Evolutionary conservation across 64 coral and sea anemone species (phyloP).

Genomic region (Dendrophyllia cribrosa): DNA sequence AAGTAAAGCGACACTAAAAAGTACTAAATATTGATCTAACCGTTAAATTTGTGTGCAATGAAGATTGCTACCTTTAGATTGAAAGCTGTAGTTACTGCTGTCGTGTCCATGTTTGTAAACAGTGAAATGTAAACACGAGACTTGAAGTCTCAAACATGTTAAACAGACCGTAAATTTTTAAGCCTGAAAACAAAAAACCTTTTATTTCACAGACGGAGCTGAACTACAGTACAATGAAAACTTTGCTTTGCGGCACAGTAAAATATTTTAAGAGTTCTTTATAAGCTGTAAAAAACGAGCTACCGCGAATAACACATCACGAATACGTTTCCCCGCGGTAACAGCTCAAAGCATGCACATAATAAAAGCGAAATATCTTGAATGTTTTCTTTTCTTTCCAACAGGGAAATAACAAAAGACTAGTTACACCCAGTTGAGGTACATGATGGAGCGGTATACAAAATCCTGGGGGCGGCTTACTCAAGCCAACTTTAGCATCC

Average conservation of each 20-base stretch:
- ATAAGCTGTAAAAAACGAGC: not conserved
- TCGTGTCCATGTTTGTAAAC: not conserved
- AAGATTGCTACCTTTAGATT: not conserved
- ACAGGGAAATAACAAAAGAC: conserved; percentile 8
- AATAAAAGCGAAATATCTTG: not conserved
- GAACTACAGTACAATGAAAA: conserved; percentile 1
- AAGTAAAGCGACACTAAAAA: not conserved
- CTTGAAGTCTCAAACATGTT: not conserved
- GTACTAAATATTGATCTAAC: not conserved
- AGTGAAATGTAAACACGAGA: not conserved
- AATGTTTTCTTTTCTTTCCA: conserved; percentile 44
- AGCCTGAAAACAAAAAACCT: conserved; percentile 2
- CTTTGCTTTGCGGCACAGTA: conserved; percentile 21
- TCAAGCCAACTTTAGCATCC: not conserved
- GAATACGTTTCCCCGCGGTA: not conserved
- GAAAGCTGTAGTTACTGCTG: not conserved
- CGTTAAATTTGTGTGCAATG: not conserved
- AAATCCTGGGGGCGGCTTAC: not conserved
- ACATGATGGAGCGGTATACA: conserved; percentile 32
- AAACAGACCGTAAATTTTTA: not conserved
- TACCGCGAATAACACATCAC: not conserved
- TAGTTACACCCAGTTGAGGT: conserved; percentile 13
- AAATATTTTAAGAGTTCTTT: conserved; percentile 30
- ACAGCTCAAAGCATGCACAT: not conserved
- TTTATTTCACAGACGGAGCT: not conserved